A percentile compares a stretch with the other conserved stretches of the same genome.
These are phyloP conservation scores for Stenodema calcarata DNA, from an alignment of 2,888 invertebrate species.

Conservation along the genomic window DNA sequence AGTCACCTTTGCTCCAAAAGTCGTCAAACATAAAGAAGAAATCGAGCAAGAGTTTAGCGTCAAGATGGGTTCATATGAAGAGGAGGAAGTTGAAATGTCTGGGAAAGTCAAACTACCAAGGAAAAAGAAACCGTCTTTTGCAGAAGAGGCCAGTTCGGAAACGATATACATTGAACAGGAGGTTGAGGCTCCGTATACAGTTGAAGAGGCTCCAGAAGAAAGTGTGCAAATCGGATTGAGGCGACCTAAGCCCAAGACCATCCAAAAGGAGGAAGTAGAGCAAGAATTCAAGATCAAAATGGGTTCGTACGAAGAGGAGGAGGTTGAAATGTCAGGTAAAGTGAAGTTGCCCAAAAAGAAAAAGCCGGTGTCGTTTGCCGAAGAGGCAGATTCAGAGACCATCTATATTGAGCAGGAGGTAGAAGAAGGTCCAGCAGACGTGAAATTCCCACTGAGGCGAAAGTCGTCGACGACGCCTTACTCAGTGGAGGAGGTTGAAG, in stretches of 20 bases:
- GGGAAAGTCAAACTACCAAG: constrained; percentile 79
- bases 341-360: constrained; percentile 76
- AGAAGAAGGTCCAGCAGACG: constrained; percentile 65
- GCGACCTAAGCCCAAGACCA: constrained; percentile 67
- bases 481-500: constrained; percentile 69
- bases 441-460: constrained; percentile 61
- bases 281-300: constrained; percentile 88
- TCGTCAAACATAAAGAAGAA: constrained; percentile 70
- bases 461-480: constrained; percentile 61
- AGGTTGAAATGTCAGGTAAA: constrained; percentile 84
- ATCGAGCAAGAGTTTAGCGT: constrained; percentile 91
- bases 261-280: constrained; percentile 82
- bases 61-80: constrained; percentile 82
- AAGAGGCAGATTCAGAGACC: constrained; percentile 74
- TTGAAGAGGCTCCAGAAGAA: constrained; percentile 70
- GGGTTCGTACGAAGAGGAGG: constrained; percentile 86
- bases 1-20: constrained; percentile 70
- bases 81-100: constrained; percentile 86
- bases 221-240: constrained; percentile 62
- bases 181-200: constrained; percentile 66
- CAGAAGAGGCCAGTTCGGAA: constrained; percentile 78
- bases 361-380: constrained; percentile 75
- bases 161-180: constrained; percentile 71
- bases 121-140: constrained; percentile 75
- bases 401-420: constrained; percentile 71